A percentile compares a stretch with the other conserved stretches of the same genome.
These are phyloP conservation scores for Valencia hispanica DNA, from an alignment of 2,797 vertebrate genomes.

Conservation along the genomic window DNA sequence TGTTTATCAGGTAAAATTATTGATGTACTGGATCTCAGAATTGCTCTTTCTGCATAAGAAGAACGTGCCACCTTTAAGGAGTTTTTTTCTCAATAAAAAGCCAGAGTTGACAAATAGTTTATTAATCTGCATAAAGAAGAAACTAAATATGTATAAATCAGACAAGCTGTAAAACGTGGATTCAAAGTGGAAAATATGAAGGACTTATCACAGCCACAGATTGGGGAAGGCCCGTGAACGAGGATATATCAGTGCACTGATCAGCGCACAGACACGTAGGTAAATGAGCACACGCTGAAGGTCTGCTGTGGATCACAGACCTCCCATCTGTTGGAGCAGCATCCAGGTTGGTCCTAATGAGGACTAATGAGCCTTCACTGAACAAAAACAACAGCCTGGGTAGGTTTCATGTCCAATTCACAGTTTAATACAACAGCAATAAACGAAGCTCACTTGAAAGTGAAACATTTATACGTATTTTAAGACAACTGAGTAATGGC, in stretches of 20 bases:
- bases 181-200: not conserved
- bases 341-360: slow-evolving; percentile 75
- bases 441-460: slow-evolving; percentile 22
- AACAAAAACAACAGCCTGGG: slow-evolving; percentile 70
- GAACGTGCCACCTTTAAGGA: not conserved
- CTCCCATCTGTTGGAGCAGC: slow-evolving; percentile 74
- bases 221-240: not conserved
- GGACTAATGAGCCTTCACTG: slow-evolving; percentile 76
- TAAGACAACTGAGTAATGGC: slow-evolving; percentile 16
- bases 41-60: too few species aligned
- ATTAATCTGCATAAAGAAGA: not conserved
- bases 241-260: slow-evolving; percentile 22
- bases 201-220: not conserved
- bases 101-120: not conserved
- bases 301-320: slow-evolving; percentile 56
- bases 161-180: not conserved
- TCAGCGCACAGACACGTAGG: slow-evolving; percentile 13
- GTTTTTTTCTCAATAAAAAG: not conserved
- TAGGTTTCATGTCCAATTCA: slow-evolving; percentile 61
- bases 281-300: slow-evolving; percentile 31
- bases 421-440: slow-evolving; percentile 58
- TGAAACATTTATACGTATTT: not conserved
- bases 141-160: not conserved
- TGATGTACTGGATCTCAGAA: too few species aligned
- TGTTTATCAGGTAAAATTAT: too few species aligned